Conservation (phyloP, 2,113 vertebrate genomes). For the Oryzias curvinotus region DNA sequence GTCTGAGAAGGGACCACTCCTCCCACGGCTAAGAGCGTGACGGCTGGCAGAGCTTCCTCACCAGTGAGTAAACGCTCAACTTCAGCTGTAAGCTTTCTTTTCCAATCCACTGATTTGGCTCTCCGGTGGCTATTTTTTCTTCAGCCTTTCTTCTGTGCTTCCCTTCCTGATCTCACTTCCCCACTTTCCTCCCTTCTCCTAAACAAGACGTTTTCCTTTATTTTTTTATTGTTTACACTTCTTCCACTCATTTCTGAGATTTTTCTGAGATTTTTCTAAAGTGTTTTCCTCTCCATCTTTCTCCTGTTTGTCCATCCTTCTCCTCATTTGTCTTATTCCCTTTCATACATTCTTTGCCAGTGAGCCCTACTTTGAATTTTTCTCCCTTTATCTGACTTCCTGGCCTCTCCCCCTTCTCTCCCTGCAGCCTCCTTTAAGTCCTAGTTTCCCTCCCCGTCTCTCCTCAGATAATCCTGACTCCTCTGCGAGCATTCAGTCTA, state of each 20-base stretch:
- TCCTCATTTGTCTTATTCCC: no score
- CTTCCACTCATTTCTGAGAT: background rate
- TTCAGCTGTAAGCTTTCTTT: conserved; percentile 16
- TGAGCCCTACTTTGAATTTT: background rate
- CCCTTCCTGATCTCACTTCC: background rate
- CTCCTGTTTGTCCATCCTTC: background rate
- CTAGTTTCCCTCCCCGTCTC: conserved; percentile 24
- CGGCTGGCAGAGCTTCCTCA: conserved; percentile 22
- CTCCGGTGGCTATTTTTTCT: background rate
- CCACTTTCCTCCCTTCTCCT: background rate
- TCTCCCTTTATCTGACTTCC: background rate
- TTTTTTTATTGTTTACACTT: conserved; percentile 1
- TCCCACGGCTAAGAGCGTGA: conserved; percentile 30
- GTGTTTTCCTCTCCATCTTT: background rate
- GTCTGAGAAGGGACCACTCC: conserved; percentile 30
- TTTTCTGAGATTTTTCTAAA: background rate
- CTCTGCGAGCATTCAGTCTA: conserved; percentile 30
- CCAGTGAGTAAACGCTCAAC: conserved; percentile 27
- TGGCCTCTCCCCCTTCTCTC: background rate
- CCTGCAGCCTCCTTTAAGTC: conserved; percentile 14
- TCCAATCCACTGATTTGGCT: conserved; percentile 28
- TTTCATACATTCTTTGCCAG: no score
- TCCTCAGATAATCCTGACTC: conserved; percentile 38
- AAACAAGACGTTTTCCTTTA: background rate
- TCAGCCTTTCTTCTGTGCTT: conserved; percentile 5